Evolutionary conservation across 1,140 invertebrate species (phyloP).

Genomic region (Drosophila bifasciata): DNA sequence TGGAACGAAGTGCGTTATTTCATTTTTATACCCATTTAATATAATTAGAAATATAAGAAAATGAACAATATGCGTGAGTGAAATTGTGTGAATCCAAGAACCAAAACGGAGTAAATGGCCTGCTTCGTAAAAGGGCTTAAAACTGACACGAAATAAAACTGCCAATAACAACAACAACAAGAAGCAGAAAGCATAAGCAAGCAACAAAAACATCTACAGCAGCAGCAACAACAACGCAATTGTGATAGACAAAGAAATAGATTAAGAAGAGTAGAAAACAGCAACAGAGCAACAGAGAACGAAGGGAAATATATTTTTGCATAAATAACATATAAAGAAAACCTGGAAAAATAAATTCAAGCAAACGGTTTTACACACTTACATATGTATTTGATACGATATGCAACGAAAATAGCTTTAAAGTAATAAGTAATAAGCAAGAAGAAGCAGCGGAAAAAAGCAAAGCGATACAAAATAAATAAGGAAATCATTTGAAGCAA

Average conservation of each 20-base stretch:
- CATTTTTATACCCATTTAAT: slow-evolving; percentile 76
- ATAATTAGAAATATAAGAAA: slow-evolving; percentile 74
- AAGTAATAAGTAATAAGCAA: slow-evolving; percentile 43
- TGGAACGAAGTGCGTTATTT: slow-evolving; percentile 76
- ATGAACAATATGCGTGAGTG: slow-evolving; percentile 68
- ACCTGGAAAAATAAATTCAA: slow-evolving; percentile 26
- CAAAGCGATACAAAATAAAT: slow-evolving; percentile 70
- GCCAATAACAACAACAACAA: slow-evolving; percentile 67
- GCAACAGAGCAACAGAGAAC: slow-evolving; percentile 53
- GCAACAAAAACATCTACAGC: slow-evolving; percentile 50
- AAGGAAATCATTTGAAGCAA: slow-evolving; percentile 45
- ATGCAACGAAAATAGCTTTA: slow-evolving; percentile 69
- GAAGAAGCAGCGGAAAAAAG: slow-evolving; percentile 38
- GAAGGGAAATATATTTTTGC: slow-evolving; percentile 38
- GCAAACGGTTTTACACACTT: slow-evolving; percentile 57
- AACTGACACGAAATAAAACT: slow-evolving; percentile 70
- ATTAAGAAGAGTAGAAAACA: slow-evolving; percentile 63
- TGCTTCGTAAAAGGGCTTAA: slow-evolving; percentile 62
- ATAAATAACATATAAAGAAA: slow-evolving; percentile 52
- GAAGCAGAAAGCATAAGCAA: slow-evolving; percentile 46
- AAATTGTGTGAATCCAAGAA: slow-evolving; percentile 57
- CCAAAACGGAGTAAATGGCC: slow-evolving; percentile 34
- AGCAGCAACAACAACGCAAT: slow-evolving; percentile 81
- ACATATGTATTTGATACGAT: slow-evolving; percentile 47
- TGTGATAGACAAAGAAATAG: slow-evolving; percentile 83